Evolutionary conservation across 2,888 invertebrate genomes (phyloP).

Genomic region (Parascotia fuliginaria): DNA sequence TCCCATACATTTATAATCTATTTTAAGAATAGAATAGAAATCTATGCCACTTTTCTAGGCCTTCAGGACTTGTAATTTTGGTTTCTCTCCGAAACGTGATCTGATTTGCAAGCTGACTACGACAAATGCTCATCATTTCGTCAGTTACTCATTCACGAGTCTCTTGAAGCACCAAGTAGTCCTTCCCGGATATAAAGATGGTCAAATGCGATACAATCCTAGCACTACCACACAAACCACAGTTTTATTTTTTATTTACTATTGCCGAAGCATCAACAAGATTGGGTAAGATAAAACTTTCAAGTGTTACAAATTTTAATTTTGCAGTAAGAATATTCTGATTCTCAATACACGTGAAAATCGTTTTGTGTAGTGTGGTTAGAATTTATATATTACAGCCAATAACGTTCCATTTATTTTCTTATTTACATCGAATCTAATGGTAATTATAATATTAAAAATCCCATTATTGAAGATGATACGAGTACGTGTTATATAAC

Average conservation of each 20-base stretch:
- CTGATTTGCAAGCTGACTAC: too few species aligned
- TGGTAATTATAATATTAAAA: background rate
- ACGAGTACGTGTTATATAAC: too few species aligned
- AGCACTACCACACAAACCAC: slow-evolving; percentile 25
- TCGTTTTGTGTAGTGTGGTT: slow-evolving; percentile 7
- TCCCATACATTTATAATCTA: too few species aligned
- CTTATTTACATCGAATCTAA: background rate
- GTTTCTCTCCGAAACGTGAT: too few species aligned
- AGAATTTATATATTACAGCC: slow-evolving; percentile 13
- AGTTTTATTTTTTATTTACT: slow-evolving; percentile 69
- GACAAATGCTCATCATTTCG: too few species aligned
- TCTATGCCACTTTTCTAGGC: too few species aligned
- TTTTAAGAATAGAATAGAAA: too few species aligned
- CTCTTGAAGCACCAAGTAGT: too few species aligned
- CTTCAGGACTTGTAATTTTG: too few species aligned
- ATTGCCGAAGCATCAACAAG: slow-evolving; percentile 50
- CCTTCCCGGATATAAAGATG: too few species aligned
- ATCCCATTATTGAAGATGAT: too few species aligned
- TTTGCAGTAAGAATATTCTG: slow-evolving; percentile 35
- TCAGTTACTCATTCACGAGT: too few species aligned
- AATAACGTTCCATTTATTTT: slow-evolving; percentile 1
- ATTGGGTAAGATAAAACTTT: slow-evolving; percentile 55
- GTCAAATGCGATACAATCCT: background rate
- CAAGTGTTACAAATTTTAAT: slow-evolving; percentile 45
- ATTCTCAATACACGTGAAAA: slow-evolving; percentile 14